phyloP scores from a whole-genome alignment of 1,140 invertebrate species.

The Oscheius sp. region DNA sequence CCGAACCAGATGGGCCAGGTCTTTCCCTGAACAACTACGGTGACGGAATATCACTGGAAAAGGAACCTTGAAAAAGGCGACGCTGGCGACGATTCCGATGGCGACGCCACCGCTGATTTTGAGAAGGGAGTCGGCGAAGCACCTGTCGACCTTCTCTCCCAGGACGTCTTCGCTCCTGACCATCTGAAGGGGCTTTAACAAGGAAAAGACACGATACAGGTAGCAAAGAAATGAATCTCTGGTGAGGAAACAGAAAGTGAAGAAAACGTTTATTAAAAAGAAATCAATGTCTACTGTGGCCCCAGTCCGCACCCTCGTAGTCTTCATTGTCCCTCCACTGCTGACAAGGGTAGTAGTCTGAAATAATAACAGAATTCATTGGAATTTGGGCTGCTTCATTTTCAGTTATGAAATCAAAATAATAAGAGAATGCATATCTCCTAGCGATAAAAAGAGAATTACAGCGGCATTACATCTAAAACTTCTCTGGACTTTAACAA shows the following conservation, averaged over 20 bases:
- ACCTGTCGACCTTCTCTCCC: conserved; percentile 65
- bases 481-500: too few species aligned
- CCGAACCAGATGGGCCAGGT: conserved; percentile 62
- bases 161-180: conserved; percentile 62
- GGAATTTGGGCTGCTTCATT: too few species aligned
- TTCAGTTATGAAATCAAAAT: too few species aligned
- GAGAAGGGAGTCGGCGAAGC: conserved; percentile 64
- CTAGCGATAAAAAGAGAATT: too few species aligned
- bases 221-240: neutral
- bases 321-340: neutral
- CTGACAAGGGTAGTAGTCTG: neutral
- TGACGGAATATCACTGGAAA: neutral
- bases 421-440: too few species aligned
- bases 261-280: neutral
- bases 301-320: neutral
- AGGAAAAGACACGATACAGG: neutral
- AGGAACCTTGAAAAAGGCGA: conserved; percentile 63
- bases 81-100: conserved; percentile 64
- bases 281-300: neutral
- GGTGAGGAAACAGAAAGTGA: neutral
- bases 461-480: too few species aligned
- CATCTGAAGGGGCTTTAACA: conserved; percentile 3
- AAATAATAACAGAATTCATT: too few species aligned
- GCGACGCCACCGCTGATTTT: conserved; percentile 65
- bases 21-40: conserved; percentile 43